phyloP scores from a whole-genome alignment of 2,113 vertebrate species.

The Thalassoma bifasciatum region DNA sequence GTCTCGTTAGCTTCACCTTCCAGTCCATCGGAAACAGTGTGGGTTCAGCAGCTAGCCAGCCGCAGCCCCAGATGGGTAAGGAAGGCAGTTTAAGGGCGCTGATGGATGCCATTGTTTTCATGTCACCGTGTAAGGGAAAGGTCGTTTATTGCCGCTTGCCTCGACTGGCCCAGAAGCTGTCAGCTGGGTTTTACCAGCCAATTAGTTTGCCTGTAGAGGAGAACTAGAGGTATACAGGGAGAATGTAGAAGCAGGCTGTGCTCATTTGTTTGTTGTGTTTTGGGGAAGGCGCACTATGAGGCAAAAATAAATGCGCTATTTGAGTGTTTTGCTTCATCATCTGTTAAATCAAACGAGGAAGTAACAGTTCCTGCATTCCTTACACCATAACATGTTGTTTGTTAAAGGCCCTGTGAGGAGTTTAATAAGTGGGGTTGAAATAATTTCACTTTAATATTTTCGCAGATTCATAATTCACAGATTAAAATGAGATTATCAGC shows the following conservation, averaged over 20 bases:
- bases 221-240: slow-evolving; percentile 23
- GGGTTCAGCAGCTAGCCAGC: slow-evolving; percentile 47
- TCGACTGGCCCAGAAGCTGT: slow-evolving; percentile 54
- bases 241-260: slow-evolving; percentile 27
- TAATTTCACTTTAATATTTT: too few relatives aligned
- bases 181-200: slow-evolving; percentile 58
- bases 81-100: slow-evolving; percentile 61
- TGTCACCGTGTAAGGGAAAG: slow-evolving; percentile 48
- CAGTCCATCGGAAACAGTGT: slow-evolving; percentile 51
- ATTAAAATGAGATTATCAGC: too few relatives aligned
- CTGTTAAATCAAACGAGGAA: slow-evolving; percentile 1
- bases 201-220: slow-evolving; percentile 63
- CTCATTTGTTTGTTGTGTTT: slow-evolving; percentile 41
- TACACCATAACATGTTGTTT: slow-evolving; percentile 13
- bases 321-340: not conserved
- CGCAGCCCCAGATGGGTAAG: slow-evolving; percentile 49
- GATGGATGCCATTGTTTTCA: slow-evolving; percentile 68
- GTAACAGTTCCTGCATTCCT: not conserved
- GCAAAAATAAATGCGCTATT: slow-evolving; percentile 28
- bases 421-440: too few relatives aligned
- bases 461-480: too few relatives aligned
- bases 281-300: slow-evolving; percentile 30
- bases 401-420: not conserved
- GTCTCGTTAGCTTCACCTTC: slow-evolving; percentile 64
- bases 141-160: slow-evolving; percentile 61